Evolutionary conservation across 1,140 invertebrate species (phyloP).

Genomic region (Sweltsa coloradensis): DNA sequence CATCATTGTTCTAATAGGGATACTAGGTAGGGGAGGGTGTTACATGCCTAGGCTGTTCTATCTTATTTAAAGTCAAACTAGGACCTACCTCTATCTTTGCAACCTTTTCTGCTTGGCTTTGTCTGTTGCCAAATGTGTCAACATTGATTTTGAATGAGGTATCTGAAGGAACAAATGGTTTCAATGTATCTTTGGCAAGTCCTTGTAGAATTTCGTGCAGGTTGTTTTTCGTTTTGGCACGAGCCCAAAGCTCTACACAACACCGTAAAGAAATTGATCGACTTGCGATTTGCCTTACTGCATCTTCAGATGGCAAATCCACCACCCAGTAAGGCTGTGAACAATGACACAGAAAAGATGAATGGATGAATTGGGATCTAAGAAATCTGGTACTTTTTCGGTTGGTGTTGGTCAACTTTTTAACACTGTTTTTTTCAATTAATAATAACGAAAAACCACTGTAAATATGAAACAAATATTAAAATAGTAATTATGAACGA

Average conservation of each 20-base stretch:
- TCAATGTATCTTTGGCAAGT: conserved; percentile 37
- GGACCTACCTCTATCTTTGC: conserved; percentile 71
- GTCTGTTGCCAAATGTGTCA: conserved; percentile 79
- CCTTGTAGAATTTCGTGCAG: conserved; percentile 51
- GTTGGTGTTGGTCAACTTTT: too few relatives aligned
- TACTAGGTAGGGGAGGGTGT: too few relatives aligned
- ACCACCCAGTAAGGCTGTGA: conserved; percentile 66
- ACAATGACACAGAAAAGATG: too few relatives aligned
- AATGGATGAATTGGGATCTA: too few relatives aligned
- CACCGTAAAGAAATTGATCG: conserved; percentile 63
- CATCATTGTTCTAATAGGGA: too few relatives aligned
- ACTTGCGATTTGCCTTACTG: conserved; percentile 50
- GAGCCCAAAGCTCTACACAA: conserved; percentile 66
- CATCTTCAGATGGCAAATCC: conserved; percentile 48
- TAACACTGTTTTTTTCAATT: too few relatives aligned
- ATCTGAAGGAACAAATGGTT: conserved; percentile 35
- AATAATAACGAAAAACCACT: too few relatives aligned
- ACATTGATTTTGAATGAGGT: conserved; percentile 71
- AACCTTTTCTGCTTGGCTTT: conserved; percentile 63
- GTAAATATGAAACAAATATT: too few relatives aligned
- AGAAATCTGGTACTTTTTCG: too few relatives aligned
- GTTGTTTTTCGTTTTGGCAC: conserved; percentile 37
- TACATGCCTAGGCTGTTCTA: too few relatives aligned
- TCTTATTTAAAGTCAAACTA: too few relatives aligned
- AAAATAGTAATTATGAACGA: too few relatives aligned